Percentiles rank a stretch among this genome's conserved stretches.
Conservation (phyloP, 2,797 vertebrate genomes). For the Parauchenoglanis ngamensis region DNA sequence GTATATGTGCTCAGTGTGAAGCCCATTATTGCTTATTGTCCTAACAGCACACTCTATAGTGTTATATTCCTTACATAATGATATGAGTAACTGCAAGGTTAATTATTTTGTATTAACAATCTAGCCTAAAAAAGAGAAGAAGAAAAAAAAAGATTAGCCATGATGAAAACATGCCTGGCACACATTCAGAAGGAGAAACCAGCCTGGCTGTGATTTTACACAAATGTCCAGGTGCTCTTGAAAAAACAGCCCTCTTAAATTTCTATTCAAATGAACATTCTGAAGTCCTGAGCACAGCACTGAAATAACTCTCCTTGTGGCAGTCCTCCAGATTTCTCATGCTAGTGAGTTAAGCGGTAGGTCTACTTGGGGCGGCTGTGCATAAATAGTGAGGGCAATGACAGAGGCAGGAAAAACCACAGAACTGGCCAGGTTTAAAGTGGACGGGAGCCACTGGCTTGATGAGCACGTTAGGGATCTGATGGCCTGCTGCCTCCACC, state of each 20-base stretch:
- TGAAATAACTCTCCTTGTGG: conserved; percentile 46
- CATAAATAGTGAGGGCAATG: conserved; percentile 76
- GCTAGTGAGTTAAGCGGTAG: conserved; percentile 28
- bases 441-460: conserved; percentile 61
- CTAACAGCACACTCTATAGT: not conserved
- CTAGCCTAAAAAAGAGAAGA: not conserved
- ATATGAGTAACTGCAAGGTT: not conserved
- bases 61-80: not conserved
- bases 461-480: conserved; percentile 51
- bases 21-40: not conserved
- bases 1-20: not conserved
- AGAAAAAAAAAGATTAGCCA: not conserved
- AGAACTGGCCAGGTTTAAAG: conserved; percentile 71
- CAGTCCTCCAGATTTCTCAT: conserved; percentile 33
- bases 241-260: not conserved
- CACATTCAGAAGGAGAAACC: not conserved
- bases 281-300: conserved; percentile 16
- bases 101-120: not conserved
- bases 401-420: conserved; percentile 79
- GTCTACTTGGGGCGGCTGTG: conserved; percentile 50
- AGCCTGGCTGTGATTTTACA: not conserved
- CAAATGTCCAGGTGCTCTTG: not conserved
- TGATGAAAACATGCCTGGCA: not conserved
- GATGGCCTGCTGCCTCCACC: conserved; percentile 17
- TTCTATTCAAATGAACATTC: not conserved